Percentiles rank a stretch among this genome's conserved stretches.
Conservation (phyloP, 2,888 invertebrate genomes). For the Hydroisotoma schaefferi region DNA sequence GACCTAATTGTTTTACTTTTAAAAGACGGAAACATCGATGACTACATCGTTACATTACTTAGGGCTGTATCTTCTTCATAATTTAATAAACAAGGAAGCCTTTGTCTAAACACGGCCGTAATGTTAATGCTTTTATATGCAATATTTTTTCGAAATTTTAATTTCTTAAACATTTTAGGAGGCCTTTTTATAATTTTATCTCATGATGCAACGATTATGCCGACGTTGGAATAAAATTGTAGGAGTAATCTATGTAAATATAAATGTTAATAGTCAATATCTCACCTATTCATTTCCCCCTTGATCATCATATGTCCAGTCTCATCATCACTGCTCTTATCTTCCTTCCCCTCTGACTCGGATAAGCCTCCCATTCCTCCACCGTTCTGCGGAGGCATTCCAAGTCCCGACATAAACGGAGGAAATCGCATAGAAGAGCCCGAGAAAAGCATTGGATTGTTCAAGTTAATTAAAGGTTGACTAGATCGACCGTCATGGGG, state of each 20-base stretch:
- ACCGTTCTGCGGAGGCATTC: conserved; percentile 13
- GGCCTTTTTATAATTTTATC: too few relatives aligned
- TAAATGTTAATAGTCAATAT: background rate
- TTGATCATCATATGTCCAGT: conserved; percentile 12
- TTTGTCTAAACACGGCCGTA: too few relatives aligned
- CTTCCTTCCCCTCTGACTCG: conserved; percentile 9
- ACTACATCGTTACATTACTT: too few relatives aligned
- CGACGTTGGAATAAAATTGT: too few relatives aligned
- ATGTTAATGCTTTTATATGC: too few relatives aligned
- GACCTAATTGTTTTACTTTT: too few relatives aligned
- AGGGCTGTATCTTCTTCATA: too few relatives aligned
- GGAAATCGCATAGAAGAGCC: conserved; percentile 27
- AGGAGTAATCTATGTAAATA: background rate
- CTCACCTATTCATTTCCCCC: conserved; percentile 7
- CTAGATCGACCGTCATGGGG: conserved; percentile 65
- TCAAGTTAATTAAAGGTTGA: conserved; percentile 64
- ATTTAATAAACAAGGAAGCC: too few relatives aligned
- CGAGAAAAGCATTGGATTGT: conserved; percentile 32
- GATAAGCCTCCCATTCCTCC: conserved; percentile 9
- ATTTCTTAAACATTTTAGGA: too few relatives aligned
- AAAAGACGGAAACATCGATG: too few relatives aligned
- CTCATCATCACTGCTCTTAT: conserved; percentile 19
- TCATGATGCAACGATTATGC: too few relatives aligned
- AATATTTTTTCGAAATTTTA: too few relatives aligned
- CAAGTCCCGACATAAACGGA: conserved; percentile 29